Evolutionary conservation across 2,113 vertebrate genomes (phyloP), one percentile per base, ranked within the genome.

Genomic region (Rhinichthys klamathensis): DNA sequence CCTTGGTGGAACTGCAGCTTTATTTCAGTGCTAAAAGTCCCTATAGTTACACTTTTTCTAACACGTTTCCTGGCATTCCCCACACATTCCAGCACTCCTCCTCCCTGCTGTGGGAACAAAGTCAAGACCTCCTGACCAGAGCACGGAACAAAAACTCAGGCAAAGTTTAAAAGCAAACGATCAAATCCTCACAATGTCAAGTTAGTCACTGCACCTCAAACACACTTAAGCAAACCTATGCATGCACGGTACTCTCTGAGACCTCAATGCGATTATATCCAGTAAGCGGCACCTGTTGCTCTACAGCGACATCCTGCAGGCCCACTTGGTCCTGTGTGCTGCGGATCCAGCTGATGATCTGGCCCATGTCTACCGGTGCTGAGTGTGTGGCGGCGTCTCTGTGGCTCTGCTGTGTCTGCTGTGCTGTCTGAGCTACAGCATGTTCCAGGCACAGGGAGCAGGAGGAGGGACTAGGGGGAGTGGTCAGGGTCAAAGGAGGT

Each of bases 301-400:
- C 94, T 90, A 93, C 93, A 27, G 94, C 41, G 85, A 91, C 91
- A 89, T 93, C 93, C 81, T 92, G 91, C 86, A 94, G 88, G 15
- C 61, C 84, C 69, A 86, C 72, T 78, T 32, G 12, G 35, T 94
- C 93, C 82, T 74, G 88, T 0, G 92, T 87, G 60, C 93, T 92
- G 88, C 93, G 91, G 87, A 95, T 91, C 93, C 92, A 95, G 92
- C 89, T 95, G 54, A 95, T 35, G 73, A 95, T 74, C 88, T 95
- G 93, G 83, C 94, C 94, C 94, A 95, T 95, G 88, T 91, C 89
- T 84, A 84, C 87, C 86, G 76, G 67, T 51, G 80, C 35, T 88
- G 73, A 30, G 75, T 82, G 77, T 84, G 84, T 74, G 86, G n/a
- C 8, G 61, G 4, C 2, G 77, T 74, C 27, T 80, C 49, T 60